Evolutionary conservation across 2,888 invertebrate species (phyloP), one percentile per base, ranked within the genome.

Genomic region (Gibbula magus): DNA sequence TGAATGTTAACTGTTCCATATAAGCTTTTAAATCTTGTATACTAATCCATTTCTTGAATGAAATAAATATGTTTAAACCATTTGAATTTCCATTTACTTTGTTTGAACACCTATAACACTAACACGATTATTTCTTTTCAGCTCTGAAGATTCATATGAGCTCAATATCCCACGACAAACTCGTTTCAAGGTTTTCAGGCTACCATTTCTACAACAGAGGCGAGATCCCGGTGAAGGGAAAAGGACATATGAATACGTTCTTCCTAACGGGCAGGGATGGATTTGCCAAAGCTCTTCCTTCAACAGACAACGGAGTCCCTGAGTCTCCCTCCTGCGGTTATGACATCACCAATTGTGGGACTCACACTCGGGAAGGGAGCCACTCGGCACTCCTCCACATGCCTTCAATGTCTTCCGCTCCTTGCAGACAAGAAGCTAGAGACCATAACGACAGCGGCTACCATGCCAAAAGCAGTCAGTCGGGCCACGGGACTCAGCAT

Each of bases 211-310:
- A 86, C 13, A 84, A 86, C 54, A 85, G 90, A 2, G 90, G 90
- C 20, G 89, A 96, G 90, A 96, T 97, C 3, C 96, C 96, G 92
- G 97, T 97, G 0, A 97, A 97, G 91, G 97, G 97, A 0, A 97
- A 97, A 92, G 97, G 97, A 0, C 96, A 97, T 89, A 97, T 97
- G 97, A 96, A 96, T 16, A 97, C 97, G 0, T 97, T 97, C 91
- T 97, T 97, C 92, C 94, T 98, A 25, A 78, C 83, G 10, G 90
- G 90, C 7, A 86, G 84, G 51, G 88, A 88, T 39, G 89, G 88
- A 8, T 88, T 88, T 77, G 81, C 84, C 75, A 87, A 87, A 77
- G 84, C 84, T 39, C 81, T 90, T 20, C 90, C 89, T 5, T 74
- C 25, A 39, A 66, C 78, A n/a, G 56, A 73, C n/a, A 51, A 29